A percentile compares a stretch with the other conserved stretches of the same genome.
phyloP scores from a whole-genome alignment of 2,888 invertebrate species.

The Plutella xylostella region DNA sequence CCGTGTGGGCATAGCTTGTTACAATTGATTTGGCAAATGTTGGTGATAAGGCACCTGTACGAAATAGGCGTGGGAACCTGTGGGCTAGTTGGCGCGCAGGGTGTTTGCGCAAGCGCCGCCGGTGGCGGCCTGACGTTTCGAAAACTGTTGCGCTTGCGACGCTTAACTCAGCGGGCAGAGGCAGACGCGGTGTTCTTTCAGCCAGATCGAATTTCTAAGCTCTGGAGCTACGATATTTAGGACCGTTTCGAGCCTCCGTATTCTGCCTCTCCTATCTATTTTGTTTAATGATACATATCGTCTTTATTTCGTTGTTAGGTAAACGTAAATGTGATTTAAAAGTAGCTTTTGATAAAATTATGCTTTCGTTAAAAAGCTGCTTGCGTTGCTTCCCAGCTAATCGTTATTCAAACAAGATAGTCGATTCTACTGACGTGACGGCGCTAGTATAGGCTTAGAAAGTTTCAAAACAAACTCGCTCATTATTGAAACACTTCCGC shows the following conservation, averaged over 20 bases:
- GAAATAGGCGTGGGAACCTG: constrained; percentile 65
- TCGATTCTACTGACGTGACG: too few species aligned
- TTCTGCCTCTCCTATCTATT: too few species aligned
- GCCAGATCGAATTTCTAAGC: too few species aligned
- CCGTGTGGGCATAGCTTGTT: background rate
- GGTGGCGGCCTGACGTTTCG: constrained; percentile 25
- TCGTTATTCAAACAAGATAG: too few species aligned
- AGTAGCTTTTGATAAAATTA: too few species aligned
- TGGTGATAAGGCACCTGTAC: constrained; percentile 49
- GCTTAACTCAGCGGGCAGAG: constrained; percentile 20
- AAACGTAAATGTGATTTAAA: too few species aligned
- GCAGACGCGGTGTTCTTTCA: background rate
- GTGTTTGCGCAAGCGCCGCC: constrained; percentile 38
- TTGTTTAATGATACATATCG: too few species aligned
- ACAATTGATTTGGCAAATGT: constrained; percentile 11
- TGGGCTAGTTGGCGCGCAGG: constrained; percentile 24
- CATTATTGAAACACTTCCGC: constrained; percentile 25
- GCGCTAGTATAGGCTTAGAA: constrained; percentile 10
- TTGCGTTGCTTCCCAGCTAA: too few species aligned
- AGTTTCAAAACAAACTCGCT: constrained; percentile 30
- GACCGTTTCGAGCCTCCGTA: too few species aligned
- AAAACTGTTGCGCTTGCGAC: constrained; percentile 32
- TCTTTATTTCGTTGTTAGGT: too few species aligned
- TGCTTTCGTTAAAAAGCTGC: too few species aligned
- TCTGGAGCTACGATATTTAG: too few species aligned